Evolutionary conservation across 2,113 vertebrate genomes (phyloP).

Genomic region (Dunckerocampus dactyliophorus): DNA sequence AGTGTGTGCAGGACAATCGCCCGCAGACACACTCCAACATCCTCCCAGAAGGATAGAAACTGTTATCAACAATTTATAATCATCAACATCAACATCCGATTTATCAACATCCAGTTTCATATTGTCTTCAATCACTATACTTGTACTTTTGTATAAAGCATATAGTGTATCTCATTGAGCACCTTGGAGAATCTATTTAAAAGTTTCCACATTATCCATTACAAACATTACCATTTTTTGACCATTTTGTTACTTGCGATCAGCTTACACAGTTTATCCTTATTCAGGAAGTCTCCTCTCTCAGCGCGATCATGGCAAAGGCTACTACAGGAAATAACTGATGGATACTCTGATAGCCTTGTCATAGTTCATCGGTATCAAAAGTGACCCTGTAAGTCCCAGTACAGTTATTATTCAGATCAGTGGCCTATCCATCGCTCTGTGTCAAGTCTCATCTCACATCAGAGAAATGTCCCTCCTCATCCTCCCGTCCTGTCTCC

Average conservation of each 20-base stretch:
- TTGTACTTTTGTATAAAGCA: no score
- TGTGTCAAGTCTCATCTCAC: constrained; percentile 39
- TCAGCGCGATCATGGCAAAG: background rate
- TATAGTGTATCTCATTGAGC: no score
- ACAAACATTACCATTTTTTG: background rate
- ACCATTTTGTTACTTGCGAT: background rate
- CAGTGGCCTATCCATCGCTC: constrained; percentile 18
- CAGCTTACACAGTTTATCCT: background rate
- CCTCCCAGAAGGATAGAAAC: no score
- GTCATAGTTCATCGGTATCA: constrained; percentile 39
- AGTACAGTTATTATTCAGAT: constrained; percentile 51
- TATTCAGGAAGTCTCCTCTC: constrained; percentile 11
- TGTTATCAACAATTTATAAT: no score
- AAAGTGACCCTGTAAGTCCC: constrained; percentile 20
- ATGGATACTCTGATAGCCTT: constrained; percentile 20
- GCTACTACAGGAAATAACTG: constrained; percentile 14
- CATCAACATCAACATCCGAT: no score
- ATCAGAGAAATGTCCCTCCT: constrained; percentile 29
- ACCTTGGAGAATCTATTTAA: no score
- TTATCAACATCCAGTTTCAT: no score
- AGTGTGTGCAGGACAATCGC: no score
- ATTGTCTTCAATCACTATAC: no score
- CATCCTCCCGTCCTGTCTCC: constrained; percentile 18
- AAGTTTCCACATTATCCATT: no score
- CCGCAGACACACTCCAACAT: no score